Evolutionary conservation across 2,888 invertebrate species (phyloP).

Genomic region (Drymonia ruficornis): DNA sequence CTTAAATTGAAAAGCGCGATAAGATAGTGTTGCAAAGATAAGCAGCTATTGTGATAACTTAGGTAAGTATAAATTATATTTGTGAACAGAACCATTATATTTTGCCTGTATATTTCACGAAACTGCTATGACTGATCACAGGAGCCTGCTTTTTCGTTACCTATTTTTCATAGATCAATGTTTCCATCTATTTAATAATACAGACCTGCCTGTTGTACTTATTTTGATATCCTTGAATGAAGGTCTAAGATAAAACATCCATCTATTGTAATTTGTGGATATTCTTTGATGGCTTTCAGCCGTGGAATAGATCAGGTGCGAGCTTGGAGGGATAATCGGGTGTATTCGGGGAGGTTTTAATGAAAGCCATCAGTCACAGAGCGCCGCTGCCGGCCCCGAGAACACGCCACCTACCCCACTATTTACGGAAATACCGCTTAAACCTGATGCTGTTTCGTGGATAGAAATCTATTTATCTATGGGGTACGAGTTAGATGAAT

Average conservation of each 20-base stretch:
- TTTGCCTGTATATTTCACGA: no score
- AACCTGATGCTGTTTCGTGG: constrained; percentile 24
- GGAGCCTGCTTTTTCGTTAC: no score
- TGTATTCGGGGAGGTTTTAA: constrained; percentile 52
- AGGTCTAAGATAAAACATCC: constrained; percentile 4
- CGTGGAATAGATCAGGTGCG: constrained; percentile 47
- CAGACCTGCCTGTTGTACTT: no score
- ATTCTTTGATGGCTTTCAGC: constrained; percentile 27
- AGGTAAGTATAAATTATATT: no score
- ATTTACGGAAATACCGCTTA: constrained; percentile 21
- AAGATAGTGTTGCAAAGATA: background rate
- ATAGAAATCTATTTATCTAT: constrained; percentile 28
- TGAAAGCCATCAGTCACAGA: constrained; percentile 55
- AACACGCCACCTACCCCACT: constrained; percentile 10
- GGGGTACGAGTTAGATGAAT: constrained; percentile 29
- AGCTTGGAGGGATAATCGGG: constrained; percentile 47
- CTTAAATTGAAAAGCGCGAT: constrained; percentile 24
- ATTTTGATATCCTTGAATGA: no score
- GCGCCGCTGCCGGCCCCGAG: constrained; percentile 8
- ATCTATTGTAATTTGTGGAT: constrained; percentile 18
- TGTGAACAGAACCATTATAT: no score
- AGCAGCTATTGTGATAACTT: background rate
- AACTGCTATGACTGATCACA: no score
- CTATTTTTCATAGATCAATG: no score
- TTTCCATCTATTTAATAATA: no score